phyloP scores from a whole-genome alignment of 2,888 invertebrate genomes.

The Ellobium chinense region DNA sequence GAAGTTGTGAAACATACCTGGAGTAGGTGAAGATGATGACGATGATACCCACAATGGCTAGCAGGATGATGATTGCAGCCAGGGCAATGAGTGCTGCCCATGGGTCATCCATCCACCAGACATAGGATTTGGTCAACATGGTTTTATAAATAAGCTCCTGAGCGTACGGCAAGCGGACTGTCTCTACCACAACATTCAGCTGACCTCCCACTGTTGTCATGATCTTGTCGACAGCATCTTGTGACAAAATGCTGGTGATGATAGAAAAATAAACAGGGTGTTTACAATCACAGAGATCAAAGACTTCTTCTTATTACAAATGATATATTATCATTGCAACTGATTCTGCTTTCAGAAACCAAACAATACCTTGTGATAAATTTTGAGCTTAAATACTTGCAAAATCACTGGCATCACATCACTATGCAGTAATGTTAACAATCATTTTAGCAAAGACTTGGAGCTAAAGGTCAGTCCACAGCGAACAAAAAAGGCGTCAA shows the following conservation, averaged over 20 bases:
- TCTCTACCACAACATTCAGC: constrained; percentile 43
- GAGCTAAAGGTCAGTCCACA: too few relatives aligned
- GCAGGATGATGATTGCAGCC: constrained; percentile 92
- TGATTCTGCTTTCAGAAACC: too few relatives aligned
- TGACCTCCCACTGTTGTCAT: constrained; percentile 15
- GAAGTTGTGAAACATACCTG: constrained; percentile 82
- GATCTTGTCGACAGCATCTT: neutral
- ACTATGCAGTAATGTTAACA: too few relatives aligned
- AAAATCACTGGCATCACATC: too few relatives aligned
- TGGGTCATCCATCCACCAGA: constrained; percentile 82
- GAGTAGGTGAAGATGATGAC: constrained; percentile 97
- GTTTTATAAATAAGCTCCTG: neutral
- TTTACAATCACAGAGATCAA: too few relatives aligned
- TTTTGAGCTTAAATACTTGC: too few relatives aligned
- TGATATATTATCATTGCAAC: too few relatives aligned
- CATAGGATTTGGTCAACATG: constrained; percentile 66
- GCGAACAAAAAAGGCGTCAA: too few relatives aligned
- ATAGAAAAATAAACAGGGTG: neutral
- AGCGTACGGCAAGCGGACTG: constrained; percentile 61
- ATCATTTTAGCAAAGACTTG: too few relatives aligned
- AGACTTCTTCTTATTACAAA: too few relatives aligned
- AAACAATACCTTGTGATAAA: too few relatives aligned
- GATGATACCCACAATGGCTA: constrained; percentile 92
- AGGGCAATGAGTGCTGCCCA: constrained; percentile 93
- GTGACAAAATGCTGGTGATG: neutral